Evolutionary conservation across 1,140 invertebrate genomes (phyloP), one percentile per base, ranked within the genome.

Genomic region (Anoplophora glabripennis): DNA sequence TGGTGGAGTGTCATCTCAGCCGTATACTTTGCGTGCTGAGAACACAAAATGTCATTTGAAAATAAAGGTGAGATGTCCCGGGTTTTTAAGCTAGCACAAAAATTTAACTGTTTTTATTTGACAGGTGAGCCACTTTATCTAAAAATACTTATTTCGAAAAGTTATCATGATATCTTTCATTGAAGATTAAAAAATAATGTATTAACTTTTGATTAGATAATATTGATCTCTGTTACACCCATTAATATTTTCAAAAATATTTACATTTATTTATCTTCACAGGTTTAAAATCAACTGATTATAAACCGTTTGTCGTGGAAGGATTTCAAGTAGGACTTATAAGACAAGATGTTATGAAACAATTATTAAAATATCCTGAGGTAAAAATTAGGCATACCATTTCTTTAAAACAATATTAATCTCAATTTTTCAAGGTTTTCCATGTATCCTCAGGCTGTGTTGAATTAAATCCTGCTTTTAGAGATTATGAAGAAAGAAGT

Each of bases 321-420:
- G 90, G 89, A 46, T 84, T 87, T 70, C 91, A 94, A 83, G 89
- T 96, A 45, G 93, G 94, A 38, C 79, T 95, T 40, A 84, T 96
- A 54, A 82, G 87, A 71, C 86, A 87, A 15, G 87, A 93, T 79
- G 86, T 96, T 37, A 81, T 89, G 71, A 84, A 87, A 72, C 81
- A 92, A 71, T 81, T 95, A 54, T 78, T 89, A 42, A 83, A 84
- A 74, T 92, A 89, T 76, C 89, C 91, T 33, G 87, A 94, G 79
- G 89, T 93, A 67, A 80, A 79, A 14, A 17, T 10, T 14, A 4
- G 42, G 2, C 18, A 45, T 36, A n/a, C n/a, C n/a, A 21, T 33
- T 45, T 45, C 3, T 7, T 14, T 45, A 10, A 14, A 14, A 45
- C 15, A 17, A 14, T 17, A 51, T 15, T 44, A 28, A 33, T 44